Base-by-base conservation (phyloP, 2,888 invertebrate genomes). In the Tenodera sinensis region DNA sequence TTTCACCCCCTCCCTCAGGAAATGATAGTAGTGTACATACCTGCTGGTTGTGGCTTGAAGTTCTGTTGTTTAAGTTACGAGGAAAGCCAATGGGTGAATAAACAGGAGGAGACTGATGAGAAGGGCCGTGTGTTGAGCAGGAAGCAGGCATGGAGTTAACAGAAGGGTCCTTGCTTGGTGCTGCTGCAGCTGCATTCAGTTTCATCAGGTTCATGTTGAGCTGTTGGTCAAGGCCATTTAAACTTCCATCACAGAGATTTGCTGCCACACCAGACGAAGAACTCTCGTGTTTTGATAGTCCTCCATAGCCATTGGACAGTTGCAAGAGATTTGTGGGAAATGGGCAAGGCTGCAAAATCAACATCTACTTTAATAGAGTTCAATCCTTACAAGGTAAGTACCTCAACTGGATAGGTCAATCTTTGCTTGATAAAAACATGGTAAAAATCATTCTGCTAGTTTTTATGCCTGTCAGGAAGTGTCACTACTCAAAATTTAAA, bases 31-130 rank as follows among this genome's bases (percentile, higher is more conserved):
- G 9, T 42, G 42, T 12, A 42, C 42, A 20, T 30, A 89, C 89
- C 89, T 89, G 89, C n/a, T 88, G 89, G 28, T 54, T 84, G 34
- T 83, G 83, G 83, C 14, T 83, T n/a, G 89, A 85, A 28, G 91
- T 91, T 87, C 91, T 84, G 82, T 91, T 90, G 14, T 91, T 91
- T 54, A 92, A 86, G 83, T 92, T 92, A 54, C 92, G 92, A 27
- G 93, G 92, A 89, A 93, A 93, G n/a, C 92, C 92, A 28, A 92
- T 92, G 0, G 92, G 92, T 6, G 92, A 92, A 87, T 92, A 93
- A 6, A 91, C 91, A 87, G 92, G 90, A 28, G 90, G 90, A 82
- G 88, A 85, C 82, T 90, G 89, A 20, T 82, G 90, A 83, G 85
- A 82, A n/a, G 87, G 82, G 25, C 27, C 42, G 6, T 25, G 84